Evolutionary conservation across 2,888 invertebrate species (phyloP).

Genomic region (Netelia fuscicornis): DNA sequence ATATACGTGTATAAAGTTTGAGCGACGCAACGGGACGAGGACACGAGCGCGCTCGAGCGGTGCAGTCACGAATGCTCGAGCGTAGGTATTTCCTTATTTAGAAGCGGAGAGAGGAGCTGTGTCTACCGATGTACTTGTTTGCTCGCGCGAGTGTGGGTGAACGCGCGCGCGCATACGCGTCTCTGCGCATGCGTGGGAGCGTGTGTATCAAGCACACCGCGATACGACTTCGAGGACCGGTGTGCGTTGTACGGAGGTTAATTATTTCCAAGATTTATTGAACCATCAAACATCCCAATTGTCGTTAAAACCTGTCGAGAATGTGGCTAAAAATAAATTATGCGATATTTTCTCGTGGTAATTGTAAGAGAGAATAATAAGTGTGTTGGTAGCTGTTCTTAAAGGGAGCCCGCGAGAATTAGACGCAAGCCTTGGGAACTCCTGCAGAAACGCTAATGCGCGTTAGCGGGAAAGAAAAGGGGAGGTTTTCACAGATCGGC

Average conservation of each 20-base stretch:
- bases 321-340: not conserved
- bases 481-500: not conserved
- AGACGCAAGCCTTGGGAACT: not conserved
- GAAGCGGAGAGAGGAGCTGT: slow-evolving; percentile 70
- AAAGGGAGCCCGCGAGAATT: not conserved
- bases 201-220: not conserved
- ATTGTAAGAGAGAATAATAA: not conserved
- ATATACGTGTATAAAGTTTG: not conserved
- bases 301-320: slow-evolving; percentile 3
- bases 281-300: slow-evolving; percentile 15
- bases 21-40: slow-evolving; percentile 42
- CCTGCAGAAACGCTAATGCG: not conserved
- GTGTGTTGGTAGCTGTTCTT: not conserved
- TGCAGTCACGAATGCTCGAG: slow-evolving; percentile 69
- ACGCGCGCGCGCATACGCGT: too few species aligned
- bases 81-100: slow-evolving; percentile 81
- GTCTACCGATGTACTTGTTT: slow-evolving; percentile 4
- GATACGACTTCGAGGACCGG: not conserved
- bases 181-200: not conserved
- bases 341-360: not conserved
- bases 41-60: slow-evolving; percentile 58
- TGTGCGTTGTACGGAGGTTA: not conserved
- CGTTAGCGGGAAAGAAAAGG: not conserved
- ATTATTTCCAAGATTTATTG: slow-evolving; percentile 20
- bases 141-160: slow-evolving; percentile 11